Base-by-base conservation (phyloP, 2,888 invertebrate species). In the Epirrita christyi region DNA sequence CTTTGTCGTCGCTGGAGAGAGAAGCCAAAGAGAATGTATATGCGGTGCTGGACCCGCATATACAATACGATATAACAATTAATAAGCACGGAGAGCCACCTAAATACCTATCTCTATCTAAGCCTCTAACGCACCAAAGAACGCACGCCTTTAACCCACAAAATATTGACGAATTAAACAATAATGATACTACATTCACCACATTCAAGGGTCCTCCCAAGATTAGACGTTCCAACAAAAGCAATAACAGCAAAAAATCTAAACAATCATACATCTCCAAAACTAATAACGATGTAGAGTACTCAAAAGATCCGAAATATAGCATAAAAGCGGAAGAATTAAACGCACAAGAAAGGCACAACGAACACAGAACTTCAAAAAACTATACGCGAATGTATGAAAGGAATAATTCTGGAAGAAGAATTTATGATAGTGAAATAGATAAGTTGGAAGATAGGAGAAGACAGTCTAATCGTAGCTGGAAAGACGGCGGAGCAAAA, bases 1-100 rank as follows among this genome's bases (percentile, higher is more conserved):
- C 89, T 76, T 79, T 89, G 67, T 76, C 86, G 76, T 85, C 92
- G 81, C 80, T 92, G 85, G 92, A 90, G 82, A 86, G 80, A 86
- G 86, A 88, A 90, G 92, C 92, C 87, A 92, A 92, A 90, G 92
- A 92, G 80, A 92, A 92, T 80, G 92, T 92, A 61, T 92, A 92
- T 85, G 92, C 92, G 84, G 88, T 92, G 68, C 74, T 92, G 72
- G 92, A 92, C 72, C 92, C 92, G 80, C 92, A 91, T 81, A 87
- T 92, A 78, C 92, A 92, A 75, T 92, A 92, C 81, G 92, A 92
- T 79, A 85, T 92, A 80, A 92, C 91, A 70, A 92, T 92, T 75
- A 92, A 90, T 78, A 89, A 92, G 75, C 84, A 86, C 75, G 92
- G 92, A 75, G 91, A 92, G 68, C 91, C 91, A 81, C 90, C 92